These are phyloP conservation scores for Drosophila hydei DNA, from an alignment of 1,140 invertebrate species.

Conservation along the genomic window DNA sequence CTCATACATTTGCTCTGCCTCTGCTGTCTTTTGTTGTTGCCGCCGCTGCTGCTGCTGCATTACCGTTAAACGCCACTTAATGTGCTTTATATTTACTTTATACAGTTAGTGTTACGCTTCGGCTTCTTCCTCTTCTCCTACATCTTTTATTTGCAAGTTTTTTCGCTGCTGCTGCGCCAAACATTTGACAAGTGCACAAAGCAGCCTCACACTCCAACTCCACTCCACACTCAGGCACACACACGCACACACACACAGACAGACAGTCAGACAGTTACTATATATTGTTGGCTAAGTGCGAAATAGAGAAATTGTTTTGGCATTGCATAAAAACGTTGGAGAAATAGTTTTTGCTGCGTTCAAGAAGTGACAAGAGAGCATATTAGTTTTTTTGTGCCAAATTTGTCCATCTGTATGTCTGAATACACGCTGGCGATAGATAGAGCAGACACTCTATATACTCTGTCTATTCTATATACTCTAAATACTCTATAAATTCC, in stretches of 20 bases:
- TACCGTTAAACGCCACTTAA: slow-evolving; percentile 78
- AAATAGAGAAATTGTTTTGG: slow-evolving; percentile 47
- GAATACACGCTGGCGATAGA: no score
- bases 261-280: slow-evolving; percentile 30
- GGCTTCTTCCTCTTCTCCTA: not conserved
- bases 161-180: slow-evolving; percentile 2
- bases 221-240: slow-evolving; percentile 2
- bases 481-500: no score
- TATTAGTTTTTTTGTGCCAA: not conserved
- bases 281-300: slow-evolving; percentile 41
- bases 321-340: slow-evolving; percentile 28
- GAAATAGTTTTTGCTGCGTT: slow-evolving; percentile 5
- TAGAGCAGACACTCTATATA: no score
- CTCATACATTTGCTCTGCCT: not conserved
- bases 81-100: slow-evolving; percentile 77
- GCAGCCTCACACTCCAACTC: not conserved
- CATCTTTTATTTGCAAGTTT: not conserved
- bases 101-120: slow-evolving; percentile 15
- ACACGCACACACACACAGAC: not conserved
- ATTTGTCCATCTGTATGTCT: no score
- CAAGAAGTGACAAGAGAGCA: slow-evolving; percentile 19
- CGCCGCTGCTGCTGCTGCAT: slow-evolving; percentile 35
- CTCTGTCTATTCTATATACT: no score
- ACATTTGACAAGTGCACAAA: slow-evolving; percentile 43
- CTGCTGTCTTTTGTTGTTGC: slow-evolving; percentile 8